phyloP scores from a whole-genome alignment of 2,888 invertebrate species.

The Lasioglossum figueresi region DNA sequence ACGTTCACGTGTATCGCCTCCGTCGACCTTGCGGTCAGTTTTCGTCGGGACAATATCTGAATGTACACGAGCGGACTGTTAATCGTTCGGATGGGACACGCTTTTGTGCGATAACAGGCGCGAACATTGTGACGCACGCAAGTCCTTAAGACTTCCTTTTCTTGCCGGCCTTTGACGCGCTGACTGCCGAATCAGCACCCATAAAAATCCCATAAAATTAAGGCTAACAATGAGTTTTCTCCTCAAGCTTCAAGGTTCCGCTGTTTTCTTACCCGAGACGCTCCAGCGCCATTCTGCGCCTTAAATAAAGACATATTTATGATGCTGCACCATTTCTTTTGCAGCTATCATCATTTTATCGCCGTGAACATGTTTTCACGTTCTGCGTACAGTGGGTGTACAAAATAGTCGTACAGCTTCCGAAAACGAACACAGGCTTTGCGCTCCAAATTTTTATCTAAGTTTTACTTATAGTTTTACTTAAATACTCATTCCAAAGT shows the following conservation, averaged over 20 bases:
- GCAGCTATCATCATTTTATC: no score
- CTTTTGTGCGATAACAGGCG: slow-evolving; percentile 36
- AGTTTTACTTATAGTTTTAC: no score
- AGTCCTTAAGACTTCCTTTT: slow-evolving; percentile 9
- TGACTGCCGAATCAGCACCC: not conserved
- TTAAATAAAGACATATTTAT: no score
- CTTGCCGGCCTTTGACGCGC: not conserved
- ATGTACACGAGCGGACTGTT: slow-evolving; percentile 62
- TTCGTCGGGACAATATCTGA: slow-evolving; percentile 65
- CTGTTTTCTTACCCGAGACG: not conserved
- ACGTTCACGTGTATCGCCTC: slow-evolving; percentile 51
- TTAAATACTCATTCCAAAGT: no score
- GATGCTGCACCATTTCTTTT: no score
- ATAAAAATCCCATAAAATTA: not conserved
- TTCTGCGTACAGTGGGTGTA: no score
- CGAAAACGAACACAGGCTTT: no score
- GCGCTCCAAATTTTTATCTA: no score
- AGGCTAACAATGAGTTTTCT: not conserved
- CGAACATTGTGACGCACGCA: not conserved
- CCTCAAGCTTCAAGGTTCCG: not conserved
- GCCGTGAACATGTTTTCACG: no score
- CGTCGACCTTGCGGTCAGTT: slow-evolving; percentile 68
- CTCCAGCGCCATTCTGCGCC: no score
- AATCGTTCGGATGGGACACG: slow-evolving; percentile 48
- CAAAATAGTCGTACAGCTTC: no score